Evolutionary conservation across 2,797 vertebrate species (phyloP).

Genomic region (Tadarida brasiliensis): DNA sequence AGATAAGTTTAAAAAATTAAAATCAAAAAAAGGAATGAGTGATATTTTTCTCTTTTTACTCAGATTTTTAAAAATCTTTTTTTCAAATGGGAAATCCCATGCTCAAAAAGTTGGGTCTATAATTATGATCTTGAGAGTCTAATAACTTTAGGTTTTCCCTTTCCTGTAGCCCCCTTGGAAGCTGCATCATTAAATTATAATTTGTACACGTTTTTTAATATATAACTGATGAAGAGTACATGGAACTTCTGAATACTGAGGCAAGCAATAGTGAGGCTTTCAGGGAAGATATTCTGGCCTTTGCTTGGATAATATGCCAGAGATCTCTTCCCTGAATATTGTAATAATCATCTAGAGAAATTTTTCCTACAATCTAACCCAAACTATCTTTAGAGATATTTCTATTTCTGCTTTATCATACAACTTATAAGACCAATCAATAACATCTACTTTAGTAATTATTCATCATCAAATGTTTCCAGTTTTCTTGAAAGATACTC

Average conservation of each 20-base stretch:
- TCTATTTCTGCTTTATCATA: neutral
- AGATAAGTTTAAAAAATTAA: too few species aligned
- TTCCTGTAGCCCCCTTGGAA: slow-evolving; percentile 34
- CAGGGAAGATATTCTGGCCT: neutral
- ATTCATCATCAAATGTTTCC: neutral
- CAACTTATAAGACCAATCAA: neutral
- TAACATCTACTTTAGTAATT: neutral
- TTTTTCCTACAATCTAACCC: neutral
- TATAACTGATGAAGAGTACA: neutral
- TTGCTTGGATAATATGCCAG: neutral
- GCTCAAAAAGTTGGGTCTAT: slow-evolving; percentile 16
- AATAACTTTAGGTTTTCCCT: neutral
- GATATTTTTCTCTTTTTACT: neutral
- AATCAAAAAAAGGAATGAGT: neutral
- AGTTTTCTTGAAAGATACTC: neutral
- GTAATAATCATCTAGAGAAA: neutral
- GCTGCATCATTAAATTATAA: slow-evolving; percentile 36
- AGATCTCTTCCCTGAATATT: neutral
- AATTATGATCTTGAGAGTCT: slow-evolving; percentile 9
- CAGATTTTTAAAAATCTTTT: neutral
- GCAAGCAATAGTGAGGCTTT: neutral
- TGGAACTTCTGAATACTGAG: neutral
- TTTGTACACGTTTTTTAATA: neutral
- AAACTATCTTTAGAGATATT: neutral
- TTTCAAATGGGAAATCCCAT: slow-evolving; percentile 8